Conservation (phyloP, 2,888 invertebrate genomes). For the Congeria kusceri region DNA sequence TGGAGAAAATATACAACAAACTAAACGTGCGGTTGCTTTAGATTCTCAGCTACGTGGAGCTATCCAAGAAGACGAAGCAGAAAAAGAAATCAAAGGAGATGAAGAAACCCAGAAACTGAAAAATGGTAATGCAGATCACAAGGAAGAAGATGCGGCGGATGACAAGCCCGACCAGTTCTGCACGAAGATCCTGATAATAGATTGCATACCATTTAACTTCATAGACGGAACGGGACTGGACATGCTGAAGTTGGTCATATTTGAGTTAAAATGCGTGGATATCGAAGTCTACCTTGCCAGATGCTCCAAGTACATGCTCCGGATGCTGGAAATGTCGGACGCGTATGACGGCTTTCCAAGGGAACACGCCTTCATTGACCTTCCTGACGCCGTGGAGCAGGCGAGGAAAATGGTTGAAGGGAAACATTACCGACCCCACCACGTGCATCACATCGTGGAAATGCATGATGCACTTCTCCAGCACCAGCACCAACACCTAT, state of each 20-base stretch:
- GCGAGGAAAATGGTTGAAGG: conserved; percentile 24
- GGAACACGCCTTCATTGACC: conserved; percentile 65
- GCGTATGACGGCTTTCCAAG: conserved; percentile 64
- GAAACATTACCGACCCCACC: neutral
- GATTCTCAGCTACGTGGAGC: neutral
- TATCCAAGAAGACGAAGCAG: neutral
- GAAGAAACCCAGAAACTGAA: neutral
- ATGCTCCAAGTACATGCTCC: conserved; percentile 66
- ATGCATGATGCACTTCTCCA: conserved; percentile 10
- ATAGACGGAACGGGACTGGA: conserved; percentile 78
- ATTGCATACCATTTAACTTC: conserved; percentile 79
- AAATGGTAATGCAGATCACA: neutral
- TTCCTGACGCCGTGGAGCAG: conserved; percentile 69
- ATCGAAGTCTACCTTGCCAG: conserved; percentile 72
- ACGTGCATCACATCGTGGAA: conserved; percentile 5
- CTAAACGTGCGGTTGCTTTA: no score
- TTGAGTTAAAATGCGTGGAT: conserved; percentile 62
- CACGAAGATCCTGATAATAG: conserved; percentile 70
- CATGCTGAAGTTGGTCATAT: conserved; percentile 69
- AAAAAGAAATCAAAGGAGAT: neutral
- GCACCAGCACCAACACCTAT: no score
- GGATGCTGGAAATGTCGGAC: conserved; percentile 66
- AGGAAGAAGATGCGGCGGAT: neutral
- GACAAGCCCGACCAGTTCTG: conserved; percentile 10
- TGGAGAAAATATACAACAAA: no score